These are phyloP conservation scores for Amyelois transitella DNA, from an alignment of 1,140 invertebrate species.

Conservation along the genomic window DNA sequence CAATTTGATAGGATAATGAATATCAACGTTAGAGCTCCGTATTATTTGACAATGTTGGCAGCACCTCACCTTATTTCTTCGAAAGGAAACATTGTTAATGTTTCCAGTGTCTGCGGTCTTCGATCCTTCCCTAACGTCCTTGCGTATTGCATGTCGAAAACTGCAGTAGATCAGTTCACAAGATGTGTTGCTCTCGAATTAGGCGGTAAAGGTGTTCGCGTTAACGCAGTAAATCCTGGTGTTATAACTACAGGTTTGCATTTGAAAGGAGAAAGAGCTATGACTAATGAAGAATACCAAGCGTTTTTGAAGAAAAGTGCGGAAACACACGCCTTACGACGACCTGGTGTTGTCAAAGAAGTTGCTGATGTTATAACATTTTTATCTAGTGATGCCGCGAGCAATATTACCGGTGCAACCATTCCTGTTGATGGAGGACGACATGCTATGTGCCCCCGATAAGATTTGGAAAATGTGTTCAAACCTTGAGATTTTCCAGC, in stretches of 20 bases:
- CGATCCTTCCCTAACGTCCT: conserved; percentile 80
- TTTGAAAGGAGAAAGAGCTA: conserved; percentile 54
- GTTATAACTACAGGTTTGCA: conserved; percentile 68
- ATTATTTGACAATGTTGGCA: conserved; percentile 83
- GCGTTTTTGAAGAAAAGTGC: conserved; percentile 82
- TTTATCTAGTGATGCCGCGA: conserved; percentile 83
- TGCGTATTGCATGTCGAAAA: conserved; percentile 87
- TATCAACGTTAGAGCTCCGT: conserved; percentile 83
- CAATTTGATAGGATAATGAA: conserved; percentile 85
- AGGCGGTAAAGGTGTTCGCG: conserved; percentile 81
- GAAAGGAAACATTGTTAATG: conserved; percentile 87
- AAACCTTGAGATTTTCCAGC: too few species aligned
- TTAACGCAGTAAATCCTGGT: conserved; percentile 87
- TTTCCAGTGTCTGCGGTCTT: conserved; percentile 86
- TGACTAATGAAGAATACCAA: conserved; percentile 80
- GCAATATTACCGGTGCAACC: conserved; percentile 85
- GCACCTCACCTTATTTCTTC: conserved; percentile 82
- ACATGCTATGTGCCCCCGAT: conserved; percentile 63
- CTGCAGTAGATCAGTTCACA: conserved; percentile 88
- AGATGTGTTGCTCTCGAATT: conserved; percentile 81
- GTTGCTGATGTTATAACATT: conserved; percentile 86
- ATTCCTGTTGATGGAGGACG: conserved; percentile 85
- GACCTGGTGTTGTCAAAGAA: conserved; percentile 82
- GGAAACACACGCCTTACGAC: conserved; percentile 84
- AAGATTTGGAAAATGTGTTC: too few species aligned